Conservation (phyloP, 2,888 invertebrate species). For the Anorthoa munda region DNA sequence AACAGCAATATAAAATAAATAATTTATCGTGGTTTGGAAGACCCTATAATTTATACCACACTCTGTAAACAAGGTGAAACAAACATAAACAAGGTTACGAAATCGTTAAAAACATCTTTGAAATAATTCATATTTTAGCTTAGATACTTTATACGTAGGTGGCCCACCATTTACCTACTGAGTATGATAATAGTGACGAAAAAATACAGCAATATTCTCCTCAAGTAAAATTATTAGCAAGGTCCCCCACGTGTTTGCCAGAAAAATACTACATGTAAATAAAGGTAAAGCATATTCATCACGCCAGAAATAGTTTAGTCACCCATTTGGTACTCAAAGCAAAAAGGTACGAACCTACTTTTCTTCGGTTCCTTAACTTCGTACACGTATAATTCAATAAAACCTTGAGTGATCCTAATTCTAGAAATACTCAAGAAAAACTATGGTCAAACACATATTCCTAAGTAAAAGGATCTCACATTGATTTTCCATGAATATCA, state of each 20-base stretch:
- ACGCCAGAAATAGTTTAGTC: constrained; percentile 4
- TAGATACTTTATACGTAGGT: neutral
- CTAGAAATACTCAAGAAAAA: constrained; percentile 42
- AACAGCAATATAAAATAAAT: neutral
- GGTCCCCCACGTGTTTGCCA: neutral
- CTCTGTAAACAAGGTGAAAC: constrained; percentile 29
- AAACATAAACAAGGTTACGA: constrained; percentile 9
- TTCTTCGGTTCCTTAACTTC: constrained; percentile 12
- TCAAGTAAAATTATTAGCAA: constrained; percentile 2
- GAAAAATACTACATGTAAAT: constrained; percentile 3
- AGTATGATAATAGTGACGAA: too few species aligned
- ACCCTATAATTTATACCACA: constrained; percentile 18
- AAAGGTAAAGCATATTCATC: constrained; percentile 17
- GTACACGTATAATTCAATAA: constrained; percentile 34
- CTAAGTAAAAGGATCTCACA: constrained; percentile 42
- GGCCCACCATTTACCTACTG: neutral
- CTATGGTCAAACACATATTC: constrained; percentile 43
- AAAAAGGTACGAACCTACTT: constrained; percentile 20
- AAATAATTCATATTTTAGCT: neutral
- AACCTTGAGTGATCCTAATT: constrained; percentile 26
- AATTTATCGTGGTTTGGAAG: neutral
- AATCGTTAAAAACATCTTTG: neutral
- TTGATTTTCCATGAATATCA: constrained; percentile 44
- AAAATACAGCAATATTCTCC: neutral
- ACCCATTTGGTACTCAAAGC: constrained; percentile 10